phyloP scores from a whole-genome alignment of 2,797 vertebrate genomes.

The Chaetophractus vellerosus region DNA sequence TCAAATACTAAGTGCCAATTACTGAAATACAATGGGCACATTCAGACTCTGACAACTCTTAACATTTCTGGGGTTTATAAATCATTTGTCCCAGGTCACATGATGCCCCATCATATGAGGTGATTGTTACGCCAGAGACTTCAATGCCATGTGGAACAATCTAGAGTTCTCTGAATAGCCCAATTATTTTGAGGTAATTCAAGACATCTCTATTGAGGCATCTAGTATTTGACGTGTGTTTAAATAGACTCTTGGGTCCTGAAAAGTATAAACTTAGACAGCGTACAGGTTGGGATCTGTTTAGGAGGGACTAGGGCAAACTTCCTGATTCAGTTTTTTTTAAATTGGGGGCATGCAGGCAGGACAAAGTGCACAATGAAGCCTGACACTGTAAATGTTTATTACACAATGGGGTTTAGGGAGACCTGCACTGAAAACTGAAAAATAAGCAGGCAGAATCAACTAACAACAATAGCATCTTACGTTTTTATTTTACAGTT shows the following conservation, averaged over 20 bases:
- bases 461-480: not conserved
- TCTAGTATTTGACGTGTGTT: conserved; percentile 66
- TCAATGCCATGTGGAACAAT: conserved; percentile 74
- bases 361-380: not conserved
- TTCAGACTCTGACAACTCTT: conserved; percentile 89
- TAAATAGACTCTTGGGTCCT: conserved; percentile 73
- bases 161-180: conserved; percentile 81
- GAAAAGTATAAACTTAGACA: conserved; percentile 30
- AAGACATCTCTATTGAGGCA: conserved; percentile 80
- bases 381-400: not conserved
- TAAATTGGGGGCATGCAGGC: not conserved
- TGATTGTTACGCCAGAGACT: conserved; percentile 73
- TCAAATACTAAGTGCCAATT: conserved; percentile 88
- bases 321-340: conserved; percentile 33
- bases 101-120: conserved; percentile 83
- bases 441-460: not conserved
- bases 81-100: conserved; percentile 85
- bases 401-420: conserved; percentile 38
- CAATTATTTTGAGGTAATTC: conserved; percentile 86
- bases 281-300: conserved; percentile 50
- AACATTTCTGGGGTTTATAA: conserved; percentile 85
- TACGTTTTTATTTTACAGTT: not conserved
- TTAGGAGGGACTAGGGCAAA: not conserved
- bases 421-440: not conserved
- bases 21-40: conserved; percentile 87